Conservation (phyloP, 2,797 vertebrate species). For the Cetoscarus ocellatus region DNA sequence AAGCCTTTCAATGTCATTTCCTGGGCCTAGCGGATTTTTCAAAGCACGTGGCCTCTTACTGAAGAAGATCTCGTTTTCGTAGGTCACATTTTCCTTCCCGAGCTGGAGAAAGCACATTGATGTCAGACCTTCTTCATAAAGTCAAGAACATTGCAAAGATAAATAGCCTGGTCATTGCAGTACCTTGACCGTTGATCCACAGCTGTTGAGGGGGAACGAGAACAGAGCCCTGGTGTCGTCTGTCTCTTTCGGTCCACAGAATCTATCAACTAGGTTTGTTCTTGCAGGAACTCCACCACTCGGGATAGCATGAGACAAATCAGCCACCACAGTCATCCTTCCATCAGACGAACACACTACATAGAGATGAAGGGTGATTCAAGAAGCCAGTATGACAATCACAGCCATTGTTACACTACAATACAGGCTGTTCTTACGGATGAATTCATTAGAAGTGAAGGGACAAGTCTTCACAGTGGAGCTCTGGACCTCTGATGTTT, state of each 20-base stretch:
- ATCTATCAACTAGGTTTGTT: conserved; percentile 70
- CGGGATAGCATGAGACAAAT: conserved; percentile 67
- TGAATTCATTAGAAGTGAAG: conserved; percentile 76
- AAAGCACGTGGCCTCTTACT: conserved; percentile 47
- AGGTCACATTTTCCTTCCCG: conserved; percentile 72
- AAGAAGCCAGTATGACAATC: too few relatives aligned
- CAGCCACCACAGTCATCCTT: conserved; percentile 76
- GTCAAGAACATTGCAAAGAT: too few relatives aligned
- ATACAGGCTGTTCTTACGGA: conserved; percentile 68
- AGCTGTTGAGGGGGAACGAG: conserved; percentile 81
- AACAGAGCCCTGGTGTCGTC: conserved; percentile 81
- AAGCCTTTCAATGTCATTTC: conserved; percentile 75
- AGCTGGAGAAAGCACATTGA: conserved; percentile 56
- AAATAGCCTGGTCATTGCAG: too few relatives aligned
- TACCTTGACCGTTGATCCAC: conserved; percentile 80
- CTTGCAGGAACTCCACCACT: conserved; percentile 61
- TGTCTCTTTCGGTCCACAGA: conserved; percentile 77
- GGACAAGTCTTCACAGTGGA: conserved; percentile 72
- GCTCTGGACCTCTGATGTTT: conserved; percentile 64
- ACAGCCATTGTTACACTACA: background rate
- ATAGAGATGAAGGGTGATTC: background rate
- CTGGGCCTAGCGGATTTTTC: conserved; percentile 26
- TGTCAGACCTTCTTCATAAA: too few relatives aligned
- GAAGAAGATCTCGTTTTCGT: conserved; percentile 85
- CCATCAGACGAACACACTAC: conserved; percentile 84